Conservation (phyloP, 1,140 invertebrate genomes). For the Drosophila saltans region DNA sequence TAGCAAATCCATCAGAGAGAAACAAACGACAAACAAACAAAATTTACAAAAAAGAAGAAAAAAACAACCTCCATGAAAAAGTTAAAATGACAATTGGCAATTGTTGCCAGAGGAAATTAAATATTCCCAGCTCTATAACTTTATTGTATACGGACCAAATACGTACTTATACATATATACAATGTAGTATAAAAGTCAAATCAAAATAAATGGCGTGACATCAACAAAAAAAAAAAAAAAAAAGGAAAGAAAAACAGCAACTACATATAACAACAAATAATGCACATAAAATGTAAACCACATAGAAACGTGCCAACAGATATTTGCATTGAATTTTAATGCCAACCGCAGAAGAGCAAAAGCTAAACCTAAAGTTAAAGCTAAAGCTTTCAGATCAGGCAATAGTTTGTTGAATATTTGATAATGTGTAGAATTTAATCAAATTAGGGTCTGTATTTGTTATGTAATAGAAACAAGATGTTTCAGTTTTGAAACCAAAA, state of each 20-base stretch:
- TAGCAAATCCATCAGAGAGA: constrained; percentile 35
- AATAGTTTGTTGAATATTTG: neutral
- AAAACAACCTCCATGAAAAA: constrained; percentile 16
- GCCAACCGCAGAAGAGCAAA: constrained; percentile 7
- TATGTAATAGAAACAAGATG: neutral
- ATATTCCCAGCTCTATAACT: constrained; percentile 14
- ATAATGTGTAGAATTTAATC: neutral
- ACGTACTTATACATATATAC: neutral
- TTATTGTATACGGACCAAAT: constrained; percentile 6
- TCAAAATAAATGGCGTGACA: constrained; percentile 66
- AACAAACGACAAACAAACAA: constrained; percentile 25
- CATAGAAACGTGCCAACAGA: constrained; percentile 62
- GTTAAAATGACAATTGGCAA: constrained; percentile 42
- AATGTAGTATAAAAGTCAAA: constrained; percentile 36
- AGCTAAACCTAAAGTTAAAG: constrained; percentile 9
- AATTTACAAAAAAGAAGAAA: constrained; percentile 31
- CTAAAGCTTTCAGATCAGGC: constrained; percentile 2
- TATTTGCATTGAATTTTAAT: constrained; percentile 72
- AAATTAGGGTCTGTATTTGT: neutral
- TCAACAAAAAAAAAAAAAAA: constrained; percentile 26
- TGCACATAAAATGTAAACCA: constrained; percentile 66
- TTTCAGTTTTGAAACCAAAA: too few species aligned
- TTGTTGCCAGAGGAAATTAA: constrained; percentile 28
- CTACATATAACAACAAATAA: constrained; percentile 47
- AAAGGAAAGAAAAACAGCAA: constrained; percentile 27